Evolutionary conservation across 2,113 vertebrate genomes (phyloP).

Genomic region (Indicator indicator): DNA sequence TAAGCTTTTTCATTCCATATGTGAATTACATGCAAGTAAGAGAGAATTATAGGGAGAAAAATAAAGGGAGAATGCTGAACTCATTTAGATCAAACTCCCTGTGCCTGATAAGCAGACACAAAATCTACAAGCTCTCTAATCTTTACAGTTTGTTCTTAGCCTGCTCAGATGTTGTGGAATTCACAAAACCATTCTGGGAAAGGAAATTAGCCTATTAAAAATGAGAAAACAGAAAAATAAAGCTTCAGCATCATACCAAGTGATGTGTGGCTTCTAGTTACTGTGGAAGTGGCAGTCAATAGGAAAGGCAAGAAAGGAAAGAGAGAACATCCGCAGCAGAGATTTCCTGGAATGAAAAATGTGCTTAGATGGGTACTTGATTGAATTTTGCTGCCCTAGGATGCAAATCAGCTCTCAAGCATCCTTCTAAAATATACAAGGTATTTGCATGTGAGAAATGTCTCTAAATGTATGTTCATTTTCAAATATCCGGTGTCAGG

Average conservation of each 20-base stretch:
- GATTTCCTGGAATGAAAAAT: neutral
- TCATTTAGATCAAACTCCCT: conserved; percentile 36
- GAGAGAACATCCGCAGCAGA: neutral
- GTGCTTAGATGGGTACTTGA: neutral
- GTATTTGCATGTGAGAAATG: neutral
- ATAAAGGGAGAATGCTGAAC: neutral
- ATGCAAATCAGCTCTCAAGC: neutral
- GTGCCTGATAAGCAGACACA: conserved; percentile 23
- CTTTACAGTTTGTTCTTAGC: neutral
- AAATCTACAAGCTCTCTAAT: conserved; percentile 1
- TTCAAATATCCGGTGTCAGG: neutral
- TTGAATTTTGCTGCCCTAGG: neutral
- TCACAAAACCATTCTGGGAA: neutral
- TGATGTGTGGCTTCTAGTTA: neutral
- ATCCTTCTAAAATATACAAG: neutral
- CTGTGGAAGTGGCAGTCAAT: neutral
- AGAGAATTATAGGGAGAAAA: conserved; percentile 30
- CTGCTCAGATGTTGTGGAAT: neutral
- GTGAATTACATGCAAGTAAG: neutral
- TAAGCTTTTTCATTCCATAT: conserved; percentile 40
- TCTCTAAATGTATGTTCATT: neutral
- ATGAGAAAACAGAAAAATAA: neutral
- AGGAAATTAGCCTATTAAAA: neutral
- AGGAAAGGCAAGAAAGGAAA: conserved; percentile 7
- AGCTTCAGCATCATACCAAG: neutral